Evolutionary conservation across 2,113 vertebrate genomes (phyloP).

Genomic region (Tamias sibiricus): DNA sequence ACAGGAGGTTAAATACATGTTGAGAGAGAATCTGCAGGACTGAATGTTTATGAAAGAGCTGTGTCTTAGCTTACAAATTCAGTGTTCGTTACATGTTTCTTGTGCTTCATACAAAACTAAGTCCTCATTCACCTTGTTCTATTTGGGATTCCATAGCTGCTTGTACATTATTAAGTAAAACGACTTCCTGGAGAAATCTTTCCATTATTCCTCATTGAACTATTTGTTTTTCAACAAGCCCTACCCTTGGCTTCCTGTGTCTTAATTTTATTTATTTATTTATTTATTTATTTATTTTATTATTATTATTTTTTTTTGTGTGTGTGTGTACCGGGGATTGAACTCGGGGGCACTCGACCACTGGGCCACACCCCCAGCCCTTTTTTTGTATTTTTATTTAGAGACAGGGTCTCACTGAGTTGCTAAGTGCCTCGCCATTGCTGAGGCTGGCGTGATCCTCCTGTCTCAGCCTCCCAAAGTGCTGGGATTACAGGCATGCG

Average conservation of each 20-base stretch:
- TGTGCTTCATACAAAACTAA: neutral
- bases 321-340: too few species aligned
- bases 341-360: too few species aligned
- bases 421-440: too few species aligned
- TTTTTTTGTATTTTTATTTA: too few species aligned
- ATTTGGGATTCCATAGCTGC: conserved; percentile 18
- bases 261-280: too few species aligned
- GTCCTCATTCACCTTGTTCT: neutral
- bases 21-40: neutral
- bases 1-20: neutral
- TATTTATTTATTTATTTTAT: too few species aligned
- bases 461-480: too few species aligned
- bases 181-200: neutral
- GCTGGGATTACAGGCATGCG: too few species aligned
- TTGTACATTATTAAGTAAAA: neutral
- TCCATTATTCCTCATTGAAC: neutral
- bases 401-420: too few species aligned
- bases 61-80: neutral
- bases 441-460: too few species aligned
- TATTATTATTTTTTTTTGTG: too few species aligned
- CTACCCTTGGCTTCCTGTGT: neutral
- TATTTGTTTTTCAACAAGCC: neutral
- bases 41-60: conserved; percentile 5
- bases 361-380: too few species aligned
- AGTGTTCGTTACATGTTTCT: neutral